Base-by-base conservation (phyloP, 2,113 vertebrate genomes). In the Oryzias melastigma region DNA sequence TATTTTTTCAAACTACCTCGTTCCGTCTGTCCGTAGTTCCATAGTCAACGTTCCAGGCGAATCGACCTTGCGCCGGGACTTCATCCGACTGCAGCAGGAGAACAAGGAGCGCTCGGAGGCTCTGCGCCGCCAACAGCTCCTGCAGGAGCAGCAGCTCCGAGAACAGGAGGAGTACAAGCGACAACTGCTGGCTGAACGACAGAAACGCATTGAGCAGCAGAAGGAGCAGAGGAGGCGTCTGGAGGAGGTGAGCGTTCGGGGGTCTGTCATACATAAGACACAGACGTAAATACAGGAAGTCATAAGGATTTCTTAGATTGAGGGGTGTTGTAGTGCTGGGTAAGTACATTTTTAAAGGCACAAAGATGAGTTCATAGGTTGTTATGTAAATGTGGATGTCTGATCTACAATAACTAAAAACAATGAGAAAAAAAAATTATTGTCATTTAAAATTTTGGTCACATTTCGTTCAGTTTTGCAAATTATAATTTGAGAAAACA, bases 131-230 rank as follows among this genome's bases (percentile, higher is more conserved):
- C 97, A 99, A 80, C 97, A 99, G 89, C 93, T 96, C 22, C 92
- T 99, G 3, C 97, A 98, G 90, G 96, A 99, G 81, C 97, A 99
- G 68, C 96, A 99, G 90, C 94, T 99, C 61, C 92, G 97, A 0
- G 97, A 99, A 77, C 96, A 99, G 85, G 97, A 99, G 79, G 97
- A 98, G 71, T 99, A 98, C 70, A 98, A 99, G 86, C 91, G 97
- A 68, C 96, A 98, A 71, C 93, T 99, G 27, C 86, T 99, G 89
- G 96, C 96, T 0, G 95, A 98, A 88, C 89, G 96, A 57, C 96
- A 98, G 90, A 98, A 98, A 47, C 94, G 96, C 20, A 99, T 97
- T 0, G 95, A 98, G 86, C 96, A 98, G 87, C 96, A 98, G 90
- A 99, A 98, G 81, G 96, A 99, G 77, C 96, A 98, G 83, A 91